Base-by-base conservation (phyloP, 1,140 invertebrate genomes). In the Cyclina sinensis region DNA sequence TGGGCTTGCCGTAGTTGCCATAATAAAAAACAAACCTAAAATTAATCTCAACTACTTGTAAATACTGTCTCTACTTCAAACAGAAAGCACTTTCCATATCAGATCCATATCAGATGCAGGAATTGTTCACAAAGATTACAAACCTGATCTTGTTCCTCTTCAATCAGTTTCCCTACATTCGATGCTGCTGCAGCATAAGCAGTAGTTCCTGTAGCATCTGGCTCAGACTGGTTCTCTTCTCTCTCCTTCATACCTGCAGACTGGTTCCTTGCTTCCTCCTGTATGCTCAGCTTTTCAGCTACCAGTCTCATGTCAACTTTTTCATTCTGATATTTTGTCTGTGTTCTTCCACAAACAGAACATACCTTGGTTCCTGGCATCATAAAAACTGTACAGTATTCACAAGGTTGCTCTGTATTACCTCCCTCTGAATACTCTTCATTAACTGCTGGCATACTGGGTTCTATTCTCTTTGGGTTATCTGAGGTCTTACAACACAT, bases 141-240 rank as follows among this genome's bases (percentile, higher is more conserved):
- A 43, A 85, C 82, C 82, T 85, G 68, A 30, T 86, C 84, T 37
- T 86, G 84, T 59, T 86, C 84, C 24, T 43, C 57, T 35, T 86
- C 43, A 11, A 86, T 86, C 18, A 86, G 35, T 24, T 78, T 79
- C 14, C 70, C 48, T 37, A 76, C 48, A 62, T 21, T 51, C 4
- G 32, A 24, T 21, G 48, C 70, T 74, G 39, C 39, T 24, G 7
- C n/a, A 27, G 70, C 70, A 73, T n/a, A 14, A 54, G 24, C 57
- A 27, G 18, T 27, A 16, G 21, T 9, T 73, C 21, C 7, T 73
- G 30, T 68, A n/a, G 54, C 74, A 27, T 78, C 74, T 5, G 1
- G 2, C 24, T 32, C 57, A 32, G 54, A 62, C 32, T 81, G 35
- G 30, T 70, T 70, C 32, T 1, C 32, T 9, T 1, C 16, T 43